Evolutionary conservation across 2,113 vertebrate species (phyloP).

Genomic region (Meleagris gallopavo): DNA sequence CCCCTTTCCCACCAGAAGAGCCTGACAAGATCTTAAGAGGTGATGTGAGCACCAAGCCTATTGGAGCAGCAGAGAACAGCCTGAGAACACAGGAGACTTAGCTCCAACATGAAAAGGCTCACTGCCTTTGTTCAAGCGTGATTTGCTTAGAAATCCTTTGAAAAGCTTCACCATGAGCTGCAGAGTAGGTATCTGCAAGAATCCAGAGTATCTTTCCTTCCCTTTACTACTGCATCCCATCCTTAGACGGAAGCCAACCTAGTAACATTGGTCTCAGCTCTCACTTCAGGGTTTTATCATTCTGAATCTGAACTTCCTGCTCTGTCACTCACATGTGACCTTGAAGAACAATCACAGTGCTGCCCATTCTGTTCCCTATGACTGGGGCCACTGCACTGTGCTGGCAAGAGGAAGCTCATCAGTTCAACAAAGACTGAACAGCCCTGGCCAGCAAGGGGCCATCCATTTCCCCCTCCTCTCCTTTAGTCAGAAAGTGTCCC

Average conservation of each 20-base stretch:
- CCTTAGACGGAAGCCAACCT: neutral
- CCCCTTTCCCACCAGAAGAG: neutral
- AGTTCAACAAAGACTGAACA: neutral
- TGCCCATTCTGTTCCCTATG: neutral
- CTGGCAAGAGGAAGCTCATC: neutral
- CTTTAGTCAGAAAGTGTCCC: neutral
- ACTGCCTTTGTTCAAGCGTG: neutral
- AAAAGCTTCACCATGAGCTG: accelerated
- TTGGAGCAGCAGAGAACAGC: accelerated
- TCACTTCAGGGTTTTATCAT: neutral
- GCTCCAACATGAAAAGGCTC: neutral
- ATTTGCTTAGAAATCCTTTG: neutral
- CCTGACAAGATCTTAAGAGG: neutral
- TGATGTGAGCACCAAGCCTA: neutral
- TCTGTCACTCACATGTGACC: conserved; percentile 1
- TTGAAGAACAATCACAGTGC: neutral
- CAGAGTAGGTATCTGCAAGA: neutral
- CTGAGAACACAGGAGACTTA: neutral
- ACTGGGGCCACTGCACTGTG: neutral
- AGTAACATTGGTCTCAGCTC: neutral
- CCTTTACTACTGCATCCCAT: neutral
- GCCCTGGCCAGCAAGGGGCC: neutral
- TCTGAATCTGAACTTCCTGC: neutral
- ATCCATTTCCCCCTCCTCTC: neutral
- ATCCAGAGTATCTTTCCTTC: neutral